Percentiles rank a stretch among this genome's conserved stretches.
Evolutionary conservation across 2,888 invertebrate genomes (phyloP).

Genomic region (Dysmachus trigonus): DNA sequence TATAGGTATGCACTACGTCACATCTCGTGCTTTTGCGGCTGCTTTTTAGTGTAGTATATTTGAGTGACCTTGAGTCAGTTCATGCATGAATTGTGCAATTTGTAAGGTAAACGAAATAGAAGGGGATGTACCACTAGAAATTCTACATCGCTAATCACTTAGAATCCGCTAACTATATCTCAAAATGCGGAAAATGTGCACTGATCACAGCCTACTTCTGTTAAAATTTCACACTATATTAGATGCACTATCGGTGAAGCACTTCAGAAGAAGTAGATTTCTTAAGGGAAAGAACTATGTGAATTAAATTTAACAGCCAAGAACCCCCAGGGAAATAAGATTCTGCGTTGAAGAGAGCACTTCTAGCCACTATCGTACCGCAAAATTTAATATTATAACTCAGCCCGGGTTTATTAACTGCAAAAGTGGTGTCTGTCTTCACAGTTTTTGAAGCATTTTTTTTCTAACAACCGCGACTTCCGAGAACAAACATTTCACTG

Average conservation of each 20-base stretch:
- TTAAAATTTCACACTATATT: background rate
- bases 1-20: background rate
- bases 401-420: background rate
- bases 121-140: background rate
- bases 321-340: background rate
- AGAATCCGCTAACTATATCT: background rate
- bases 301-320: background rate
- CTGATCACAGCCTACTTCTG: background rate
- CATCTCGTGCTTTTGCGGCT: background rate
- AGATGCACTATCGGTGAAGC: background rate
- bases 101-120: background rate
- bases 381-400: background rate
- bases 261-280: background rate
- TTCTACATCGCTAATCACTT: background rate
- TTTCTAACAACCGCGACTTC: slow-evolving; percentile 10
- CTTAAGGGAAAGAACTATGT: background rate
- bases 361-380: background rate
- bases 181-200: background rate
- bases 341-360: background rate
- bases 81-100: background rate
- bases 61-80: background rate
- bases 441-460: background rate
- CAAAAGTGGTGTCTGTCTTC: background rate
- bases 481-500: slow-evolving; percentile 17
- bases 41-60: background rate